Base-by-base conservation (phyloP, 2,113 vertebrate genomes). In the Climacteris rufus region DNA sequence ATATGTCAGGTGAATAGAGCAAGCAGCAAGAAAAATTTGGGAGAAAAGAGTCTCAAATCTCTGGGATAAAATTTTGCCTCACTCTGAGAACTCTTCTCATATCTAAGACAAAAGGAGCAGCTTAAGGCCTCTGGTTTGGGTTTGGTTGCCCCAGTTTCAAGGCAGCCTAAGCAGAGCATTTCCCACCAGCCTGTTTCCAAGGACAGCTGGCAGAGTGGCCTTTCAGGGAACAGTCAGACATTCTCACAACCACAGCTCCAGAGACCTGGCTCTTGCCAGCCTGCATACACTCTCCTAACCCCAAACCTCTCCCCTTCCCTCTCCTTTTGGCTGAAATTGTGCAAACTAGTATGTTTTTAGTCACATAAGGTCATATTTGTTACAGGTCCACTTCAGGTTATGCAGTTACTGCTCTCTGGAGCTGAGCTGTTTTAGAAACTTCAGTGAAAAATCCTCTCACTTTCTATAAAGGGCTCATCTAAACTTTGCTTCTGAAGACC, bases 331-430 rank as follows among this genome's bases (percentile, higher is more conserved):
- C 39, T 92, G 61, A 39, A 79, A 39, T 13, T 60, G 24, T 22
- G 25, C 19, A 49, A 63, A 19, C 3, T 20, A 24, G 1, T 28
- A 19, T 4, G 14, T 0, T 25, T 76, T 72, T 5, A 42, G 24
- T 22, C 54, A 59, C 6, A 4, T 28, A 59, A 47, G 11, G 37
- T n/a, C 7, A 4, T 19, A 61, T n/a, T 66, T 85, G 44, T 63
- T 81, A 71, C 8, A 49, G 19, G 53, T 49, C 25, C 50, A 59
- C 27, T 79, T 60, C 17, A 8, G 1, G 0, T 31, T 59, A 39
- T 5, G 11, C 39, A 77, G 24, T 37, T 69, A 28, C 1, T 68
- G 40, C 27, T 52, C 16, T 63, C 56, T 44, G 42, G 50, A 83
- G 35, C 31, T 22, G 30, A 56, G 21, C 15, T 40, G 28, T 40